These are phyloP conservation scores for Rhizomys pruinosus DNA, from an alignment of 2,113 vertebrate genomes.

Conservation along the genomic window DNA sequence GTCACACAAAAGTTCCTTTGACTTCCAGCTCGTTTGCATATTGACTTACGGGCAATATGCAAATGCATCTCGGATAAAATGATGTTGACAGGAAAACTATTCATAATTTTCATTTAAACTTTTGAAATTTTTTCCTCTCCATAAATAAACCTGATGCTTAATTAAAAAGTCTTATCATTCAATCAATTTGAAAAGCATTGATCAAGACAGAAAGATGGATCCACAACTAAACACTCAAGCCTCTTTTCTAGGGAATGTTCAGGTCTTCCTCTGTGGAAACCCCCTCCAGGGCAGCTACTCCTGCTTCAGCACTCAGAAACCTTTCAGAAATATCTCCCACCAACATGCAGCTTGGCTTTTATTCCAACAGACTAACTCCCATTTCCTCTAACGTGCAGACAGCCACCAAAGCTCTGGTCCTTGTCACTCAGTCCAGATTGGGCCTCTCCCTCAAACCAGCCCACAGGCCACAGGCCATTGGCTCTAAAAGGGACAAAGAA, in stretches of 20 bases:
- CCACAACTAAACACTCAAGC: neutral
- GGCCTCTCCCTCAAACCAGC: neutral
- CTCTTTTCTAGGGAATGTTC: neutral
- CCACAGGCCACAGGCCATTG: accelerated
- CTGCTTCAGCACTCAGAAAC: neutral
- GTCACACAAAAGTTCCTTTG: conserved; percentile 69
- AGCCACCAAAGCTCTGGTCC: neutral
- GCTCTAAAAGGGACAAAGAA: neutral
- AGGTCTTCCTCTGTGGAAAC: neutral
- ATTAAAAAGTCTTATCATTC: conserved; percentile 13
- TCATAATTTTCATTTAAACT: conserved; percentile 72
- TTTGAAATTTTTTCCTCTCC: conserved; percentile 64
- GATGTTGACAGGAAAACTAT: conserved; percentile 73
- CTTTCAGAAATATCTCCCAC: no score
- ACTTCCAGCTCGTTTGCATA: conserved; percentile 63
- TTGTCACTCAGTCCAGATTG: neutral
- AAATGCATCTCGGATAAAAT: conserved; percentile 78
- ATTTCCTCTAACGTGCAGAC: accelerated
- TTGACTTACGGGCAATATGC: conserved; percentile 57
- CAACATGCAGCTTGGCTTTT: accelerated
- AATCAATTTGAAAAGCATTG: neutral
- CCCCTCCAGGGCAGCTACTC: neutral
- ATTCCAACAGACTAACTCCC: neutral
- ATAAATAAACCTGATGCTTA: conserved; percentile 78
- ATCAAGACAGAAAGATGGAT: neutral